Evolutionary conservation across 1,140 invertebrate genomes (phyloP), one percentile per base, ranked within the genome.

Genomic region (Mamestra configurata): DNA sequence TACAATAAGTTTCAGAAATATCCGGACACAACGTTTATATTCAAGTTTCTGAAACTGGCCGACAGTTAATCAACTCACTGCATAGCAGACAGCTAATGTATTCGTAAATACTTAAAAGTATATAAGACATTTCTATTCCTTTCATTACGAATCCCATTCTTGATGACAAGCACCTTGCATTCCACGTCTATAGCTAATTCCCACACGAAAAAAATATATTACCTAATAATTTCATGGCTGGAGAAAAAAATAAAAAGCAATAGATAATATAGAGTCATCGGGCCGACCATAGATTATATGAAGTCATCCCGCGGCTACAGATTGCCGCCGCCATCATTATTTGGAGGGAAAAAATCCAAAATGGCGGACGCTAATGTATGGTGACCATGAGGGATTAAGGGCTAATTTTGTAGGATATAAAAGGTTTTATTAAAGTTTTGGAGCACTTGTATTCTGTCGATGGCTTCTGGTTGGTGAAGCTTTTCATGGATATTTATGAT

Each of bases 211-310:
- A 77, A 68, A 68, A 77, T 40, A 61, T 77, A 68, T 77, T 77
- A 77, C 61, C 75, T 77, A 77, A 66, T 66, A 77, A 77, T 77
- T 77, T 68, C 40, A 68, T 37, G 75, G 61, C 22, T 7, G 18
- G 27, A 40, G 22, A 61, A 77, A 77, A 71, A 18, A 68, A 68
- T n/a, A 79, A 84, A 80, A 79, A 79, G 61, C 35, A 73, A 84
- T 80, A 85, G 80, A 79, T 86, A 86, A 84, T 84, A 84, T 86
- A 86, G 84, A 84, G 83, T 84, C 83, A 86, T 86, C 82, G 80
- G 59, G 72, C 61, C 40, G 76, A 78, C 84, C 82, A 84, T 83
- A 86, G 84, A 86, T 86, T 82, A 86, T 86, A 86, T 86, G 75
- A 81, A 86, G 84, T 86, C 84, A 86, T 86, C 84, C 82, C 80